Evolutionary conservation across 2,888 invertebrate species (phyloP).

Genomic region (Pristionchus exspectatus): DNA sequence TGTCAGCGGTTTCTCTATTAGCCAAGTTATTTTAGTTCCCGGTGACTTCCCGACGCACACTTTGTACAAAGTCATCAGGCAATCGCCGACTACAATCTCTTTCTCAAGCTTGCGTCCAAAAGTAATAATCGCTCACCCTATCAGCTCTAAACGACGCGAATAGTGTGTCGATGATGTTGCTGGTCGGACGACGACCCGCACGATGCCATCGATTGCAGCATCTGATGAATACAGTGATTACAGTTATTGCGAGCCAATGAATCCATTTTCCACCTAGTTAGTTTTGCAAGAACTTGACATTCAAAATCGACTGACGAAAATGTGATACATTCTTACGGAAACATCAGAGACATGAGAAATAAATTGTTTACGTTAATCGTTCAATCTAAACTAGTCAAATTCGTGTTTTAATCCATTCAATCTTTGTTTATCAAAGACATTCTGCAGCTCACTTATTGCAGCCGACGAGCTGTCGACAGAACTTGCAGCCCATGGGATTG

Average conservation of each 20-base stretch:
- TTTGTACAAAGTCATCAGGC: not conserved
- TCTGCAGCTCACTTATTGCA: slow-evolving; percentile 45
- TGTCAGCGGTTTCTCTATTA: not conserved
- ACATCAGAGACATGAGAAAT: no score
- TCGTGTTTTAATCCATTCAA: not conserved
- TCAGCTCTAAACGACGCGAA: slow-evolving; percentile 13
- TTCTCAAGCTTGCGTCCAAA: not conserved
- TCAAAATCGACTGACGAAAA: no score
- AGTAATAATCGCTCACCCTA: not conserved
- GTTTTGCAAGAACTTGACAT: no score
- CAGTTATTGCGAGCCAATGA: no score
- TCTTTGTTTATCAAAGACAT: not conserved
- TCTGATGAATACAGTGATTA: not conserved
- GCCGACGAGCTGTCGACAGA: slow-evolving; percentile 40
- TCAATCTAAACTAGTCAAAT: no score
- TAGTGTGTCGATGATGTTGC: not conserved
- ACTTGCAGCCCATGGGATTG: slow-evolving; percentile 37
- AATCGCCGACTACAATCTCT: not conserved
- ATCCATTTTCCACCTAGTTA: no score
- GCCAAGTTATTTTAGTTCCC: not conserved
- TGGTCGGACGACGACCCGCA: slow-evolving; percentile 30
- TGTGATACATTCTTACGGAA: no score
- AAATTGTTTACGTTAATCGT: no score
- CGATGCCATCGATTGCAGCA: slow-evolving; percentile 43
- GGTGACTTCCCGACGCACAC: not conserved